Evolutionary conservation across 2,113 vertebrate species (phyloP), one percentile per base, ranked within the genome.

Genomic region (Suncus etruscus): DNA sequence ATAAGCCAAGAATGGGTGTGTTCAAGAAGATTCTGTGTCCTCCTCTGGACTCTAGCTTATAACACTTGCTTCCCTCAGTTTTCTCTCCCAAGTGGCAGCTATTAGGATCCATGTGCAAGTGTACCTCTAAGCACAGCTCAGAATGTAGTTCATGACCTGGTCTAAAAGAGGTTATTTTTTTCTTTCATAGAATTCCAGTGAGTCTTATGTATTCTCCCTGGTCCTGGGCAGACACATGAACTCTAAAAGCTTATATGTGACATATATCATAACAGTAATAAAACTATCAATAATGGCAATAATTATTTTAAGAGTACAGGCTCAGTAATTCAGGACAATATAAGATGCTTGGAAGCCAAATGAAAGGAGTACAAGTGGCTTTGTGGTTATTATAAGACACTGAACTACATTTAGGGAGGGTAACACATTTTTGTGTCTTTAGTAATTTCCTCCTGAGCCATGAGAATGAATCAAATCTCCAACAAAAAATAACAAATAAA

Each of bases 391-490:
- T 69, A 73, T 54, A 89, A 93, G 95, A 70, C 0, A 75, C 58
- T 25, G 77, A 91, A 95, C 47, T 89, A 45, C 14, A 90, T 87
- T 69, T 66, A 81, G 24, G 58, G 54, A 70, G 9, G 89, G 63
- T 83, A 32, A 50, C n/a, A 94, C 27, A 11, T 69, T 94, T 92
- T 48, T 84, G 86, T 91, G 79, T 93, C 95, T 18, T 85, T 93
- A 82, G 74, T 66, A 90, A 94, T 89, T 90, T 73, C 81, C n/a
- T 93, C 50, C 58, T 83, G 91, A 95, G 47, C 68, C 74, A 85
- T n/a, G n/a, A 29, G 24, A 93, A 93, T 87, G 75, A 94, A 91
- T 86, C 93, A 90, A 91, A 70, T 91, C 78, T 92, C 31, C 65
- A 75, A 16, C 72, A 48, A 78, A 90, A 74, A 82, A 81, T 48